Evolutionary conservation across 2,888 invertebrate species (phyloP).

Genomic region (Stictocephala bisonia): DNA sequence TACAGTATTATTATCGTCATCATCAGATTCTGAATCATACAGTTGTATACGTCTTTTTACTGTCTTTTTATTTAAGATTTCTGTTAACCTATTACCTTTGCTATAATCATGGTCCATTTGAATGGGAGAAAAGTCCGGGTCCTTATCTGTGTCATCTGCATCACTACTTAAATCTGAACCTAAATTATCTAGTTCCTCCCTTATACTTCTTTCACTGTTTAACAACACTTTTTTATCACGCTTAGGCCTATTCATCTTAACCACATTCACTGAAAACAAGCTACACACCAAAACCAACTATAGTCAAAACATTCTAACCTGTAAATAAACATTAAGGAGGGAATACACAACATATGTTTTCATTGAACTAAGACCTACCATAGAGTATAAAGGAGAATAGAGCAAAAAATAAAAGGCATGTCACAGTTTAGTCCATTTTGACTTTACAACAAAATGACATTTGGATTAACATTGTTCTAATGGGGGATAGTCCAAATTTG

Average conservation of each 20-base stretch:
- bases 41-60: background rate
- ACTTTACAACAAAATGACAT: conserved; percentile 3
- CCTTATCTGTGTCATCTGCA: conserved; percentile 23
- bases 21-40: conserved; percentile 19
- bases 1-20: conserved; percentile 8
- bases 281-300: background rate
- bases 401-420: conserved; percentile 25
- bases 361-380: conserved; percentile 24
- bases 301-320: conserved; percentile 12
- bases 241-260: background rate
- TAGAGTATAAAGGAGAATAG: conserved; percentile 22
- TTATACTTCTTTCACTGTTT: conserved; percentile 3
- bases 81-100: conserved; percentile 17
- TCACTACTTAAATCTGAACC: conserved; percentile 22
- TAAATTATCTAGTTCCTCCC: conserved; percentile 15
- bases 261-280: conserved; percentile 15
- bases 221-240: background rate
- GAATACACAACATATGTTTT: conserved; percentile 24
- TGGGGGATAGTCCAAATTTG: conserved; percentile 32
- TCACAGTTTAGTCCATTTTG: conserved; percentile 28
- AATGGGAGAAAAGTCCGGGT: conserved; percentile 11
- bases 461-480: background rate
- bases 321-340: conserved; percentile 24
- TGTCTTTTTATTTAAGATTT: conserved; percentile 15
- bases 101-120: conserved; percentile 12